Evolutionary conservation across 2,113 vertebrate species (phyloP).

Genomic region (Urocitellus parryii): DNA sequence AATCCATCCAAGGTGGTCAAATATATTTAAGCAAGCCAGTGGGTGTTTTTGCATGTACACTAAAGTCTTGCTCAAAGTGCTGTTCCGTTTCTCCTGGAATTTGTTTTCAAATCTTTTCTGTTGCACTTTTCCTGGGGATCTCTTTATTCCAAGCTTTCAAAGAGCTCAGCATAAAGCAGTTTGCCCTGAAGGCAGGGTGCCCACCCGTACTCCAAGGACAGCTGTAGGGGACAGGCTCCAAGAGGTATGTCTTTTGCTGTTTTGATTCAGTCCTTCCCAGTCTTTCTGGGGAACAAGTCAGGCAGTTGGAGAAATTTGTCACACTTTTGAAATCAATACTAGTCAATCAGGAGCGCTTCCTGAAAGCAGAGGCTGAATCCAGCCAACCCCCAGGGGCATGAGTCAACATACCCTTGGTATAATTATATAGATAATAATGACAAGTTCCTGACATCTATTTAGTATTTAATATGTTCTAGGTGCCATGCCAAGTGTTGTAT

Average conservation of each 20-base stretch:
- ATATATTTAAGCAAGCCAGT: neutral
- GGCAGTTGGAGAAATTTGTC: neutral
- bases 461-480: neutral
- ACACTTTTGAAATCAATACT: neutral
- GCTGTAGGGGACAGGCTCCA: neutral
- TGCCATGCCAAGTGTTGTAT: neutral
- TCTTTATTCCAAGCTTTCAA: slow-evolving; percentile 15
- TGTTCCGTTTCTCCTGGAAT: neutral
- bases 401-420: neutral
- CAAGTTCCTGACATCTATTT: neutral
- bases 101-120: neutral
- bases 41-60: neutral
- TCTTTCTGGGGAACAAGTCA: neutral
- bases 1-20: neutral
- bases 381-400: neutral
- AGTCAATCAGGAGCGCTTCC: neutral
- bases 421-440: neutral
- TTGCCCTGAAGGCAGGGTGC: neutral
- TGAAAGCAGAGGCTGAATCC: neutral
- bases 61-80: neutral
- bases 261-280: neutral
- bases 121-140: neutral
- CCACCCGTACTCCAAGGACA: rapidly evolving
- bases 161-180: neutral
- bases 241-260: neutral